These are phyloP conservation scores for Seira sanloemensis DNA, from an alignment of 2,888 invertebrate genomes.

Conservation along the genomic window DNA sequence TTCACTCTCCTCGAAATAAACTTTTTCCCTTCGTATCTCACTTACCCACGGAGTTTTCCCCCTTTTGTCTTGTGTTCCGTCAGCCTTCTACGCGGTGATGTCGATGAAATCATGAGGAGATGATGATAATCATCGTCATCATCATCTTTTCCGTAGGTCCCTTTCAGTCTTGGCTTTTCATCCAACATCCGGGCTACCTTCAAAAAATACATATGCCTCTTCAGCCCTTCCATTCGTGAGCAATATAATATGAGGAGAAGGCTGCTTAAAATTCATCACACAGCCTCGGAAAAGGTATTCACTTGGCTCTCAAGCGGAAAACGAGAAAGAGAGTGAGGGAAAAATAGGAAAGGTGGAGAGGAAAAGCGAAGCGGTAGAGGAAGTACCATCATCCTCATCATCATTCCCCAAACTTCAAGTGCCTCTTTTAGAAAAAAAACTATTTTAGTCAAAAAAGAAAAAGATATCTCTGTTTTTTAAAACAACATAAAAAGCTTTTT, in stretches of 20 bases:
- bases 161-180: not conserved
- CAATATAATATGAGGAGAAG: constrained; percentile 33
- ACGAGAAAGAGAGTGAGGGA: constrained; percentile 5
- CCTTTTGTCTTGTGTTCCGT: not conserved
- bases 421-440: not conserved
- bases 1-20: constrained; percentile 16
- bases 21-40: not conserved
- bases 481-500: constrained; percentile 32
- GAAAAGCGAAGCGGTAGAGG: not conserved
- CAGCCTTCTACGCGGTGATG: not conserved
- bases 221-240: too few species aligned
- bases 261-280: constrained; percentile 47
- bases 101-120: not conserved
- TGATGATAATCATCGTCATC: not conserved
- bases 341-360: not conserved
- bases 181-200: not conserved
- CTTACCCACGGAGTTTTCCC: not conserved
- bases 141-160: not conserved
- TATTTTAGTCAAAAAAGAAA: too few species aligned
- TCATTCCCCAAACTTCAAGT: constrained; percentile 21
- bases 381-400: constrained; percentile 12
- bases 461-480: too few species aligned
- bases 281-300: constrained; percentile 39
- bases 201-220: too few species aligned
- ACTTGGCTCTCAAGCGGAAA: constrained; percentile 38